These are phyloP conservation scores for Rhincodon typus DNA, from an alignment of 2,797 vertebrate species.

Conservation along the genomic window DNA sequence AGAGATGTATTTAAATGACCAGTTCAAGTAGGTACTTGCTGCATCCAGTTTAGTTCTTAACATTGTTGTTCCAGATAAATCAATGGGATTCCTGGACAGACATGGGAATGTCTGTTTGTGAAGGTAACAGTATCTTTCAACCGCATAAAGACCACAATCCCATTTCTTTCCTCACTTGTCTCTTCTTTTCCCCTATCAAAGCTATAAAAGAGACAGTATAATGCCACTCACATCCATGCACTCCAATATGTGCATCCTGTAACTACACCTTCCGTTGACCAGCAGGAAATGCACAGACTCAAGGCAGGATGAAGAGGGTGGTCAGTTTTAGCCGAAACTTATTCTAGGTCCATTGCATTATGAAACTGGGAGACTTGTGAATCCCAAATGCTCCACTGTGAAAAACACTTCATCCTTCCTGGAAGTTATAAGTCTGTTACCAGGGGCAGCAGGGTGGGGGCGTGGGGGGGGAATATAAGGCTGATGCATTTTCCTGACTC, in stretches of 20 bases:
- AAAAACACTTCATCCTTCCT: background rate
- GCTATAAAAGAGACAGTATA: background rate
- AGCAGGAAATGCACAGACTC: background rate
- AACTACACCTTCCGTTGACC: background rate
- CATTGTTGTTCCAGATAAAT: background rate
- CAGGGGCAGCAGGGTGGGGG: background rate
- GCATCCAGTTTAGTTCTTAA: background rate
- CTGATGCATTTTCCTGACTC: background rate
- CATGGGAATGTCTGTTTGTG: background rate
- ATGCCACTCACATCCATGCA: background rate
- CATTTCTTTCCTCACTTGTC: background rate
- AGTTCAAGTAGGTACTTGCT: background rate
- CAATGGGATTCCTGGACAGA: background rate
- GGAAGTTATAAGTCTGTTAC: background rate
- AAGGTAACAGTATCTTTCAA: background rate
- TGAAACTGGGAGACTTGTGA: background rate
- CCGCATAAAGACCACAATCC: background rate
- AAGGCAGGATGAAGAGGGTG: background rate
- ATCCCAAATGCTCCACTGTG: background rate
- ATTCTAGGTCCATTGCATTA: no score
- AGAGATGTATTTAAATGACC: background rate
- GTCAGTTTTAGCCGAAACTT: background rate
- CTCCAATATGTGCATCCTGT: background rate
- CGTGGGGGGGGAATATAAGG: no score
- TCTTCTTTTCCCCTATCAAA: background rate